Conservation (phyloP, 2,113 vertebrate genomes). For the Oncorhynchus nerka region DNA sequence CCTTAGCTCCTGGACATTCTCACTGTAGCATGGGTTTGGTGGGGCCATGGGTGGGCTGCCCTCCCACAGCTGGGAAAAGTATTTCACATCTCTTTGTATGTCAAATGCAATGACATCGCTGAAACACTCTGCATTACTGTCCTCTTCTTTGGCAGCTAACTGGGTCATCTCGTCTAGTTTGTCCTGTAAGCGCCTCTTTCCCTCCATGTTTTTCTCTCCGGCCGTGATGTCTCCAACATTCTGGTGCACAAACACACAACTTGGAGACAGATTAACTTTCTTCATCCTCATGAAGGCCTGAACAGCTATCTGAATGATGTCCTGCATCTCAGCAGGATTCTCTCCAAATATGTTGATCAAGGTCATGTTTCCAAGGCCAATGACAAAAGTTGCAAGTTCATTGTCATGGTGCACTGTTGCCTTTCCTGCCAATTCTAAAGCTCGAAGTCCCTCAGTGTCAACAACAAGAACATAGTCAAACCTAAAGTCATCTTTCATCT, state of each 20-base stretch:
- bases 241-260: slow-evolving; percentile 66
- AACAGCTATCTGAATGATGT: slow-evolving; percentile 58
- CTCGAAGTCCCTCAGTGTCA: slow-evolving; percentile 68
- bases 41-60: slow-evolving; percentile 53
- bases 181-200: slow-evolving; percentile 48
- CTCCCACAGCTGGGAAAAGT: slow-evolving; percentile 46
- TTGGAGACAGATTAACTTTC: slow-evolving; percentile 50
- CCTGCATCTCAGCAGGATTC: slow-evolving; percentile 70
- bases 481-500: slow-evolving; percentile 26
- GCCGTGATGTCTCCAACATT: slow-evolving; percentile 26
- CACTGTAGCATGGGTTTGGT: slow-evolving; percentile 45
- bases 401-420: slow-evolving; percentile 56
- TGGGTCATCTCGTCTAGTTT: slow-evolving; percentile 66
- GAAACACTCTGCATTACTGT: slow-evolving; percentile 47
- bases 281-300: no score
- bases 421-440: slow-evolving; percentile 50
- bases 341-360: slow-evolving; percentile 71
- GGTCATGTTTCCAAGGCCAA: slow-evolving; percentile 65
- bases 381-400: slow-evolving; percentile 70
- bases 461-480: slow-evolving; percentile 64
- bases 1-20: slow-evolving; percentile 44
- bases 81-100: slow-evolving; percentile 47
- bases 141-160: slow-evolving; percentile 61
- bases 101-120: slow-evolving; percentile 51
- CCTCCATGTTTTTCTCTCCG: slow-evolving; percentile 64